A percentile compares a stretch with the other conserved stretches of the same genome.
phyloP scores from a whole-genome alignment of 2,113 vertebrate genomes.

The Ailurus styani region DNA sequence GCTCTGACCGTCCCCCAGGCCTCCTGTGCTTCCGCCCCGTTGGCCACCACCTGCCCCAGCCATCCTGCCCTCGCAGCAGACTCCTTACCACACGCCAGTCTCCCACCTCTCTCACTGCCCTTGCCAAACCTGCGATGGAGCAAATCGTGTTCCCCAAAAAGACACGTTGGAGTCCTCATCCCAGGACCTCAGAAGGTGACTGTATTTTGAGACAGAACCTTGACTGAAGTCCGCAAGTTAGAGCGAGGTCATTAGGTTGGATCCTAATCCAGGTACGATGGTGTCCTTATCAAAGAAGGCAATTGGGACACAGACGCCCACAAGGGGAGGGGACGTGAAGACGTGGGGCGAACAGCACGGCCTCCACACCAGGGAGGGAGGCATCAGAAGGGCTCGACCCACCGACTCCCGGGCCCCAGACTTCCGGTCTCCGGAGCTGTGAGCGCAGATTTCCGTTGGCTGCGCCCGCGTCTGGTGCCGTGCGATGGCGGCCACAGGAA shows the following conservation, averaged over 20 bases:
- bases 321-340: background rate
- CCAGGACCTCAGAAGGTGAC: background rate
- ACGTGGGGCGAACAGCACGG: rapidly evolving
- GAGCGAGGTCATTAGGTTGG: rapidly evolving
- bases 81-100: rapidly evolving
- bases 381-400: background rate
- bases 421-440: no score
- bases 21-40: no score
- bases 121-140: no score
- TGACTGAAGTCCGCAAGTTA: background rate
- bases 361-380: background rate
- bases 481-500: background rate
- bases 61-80: background rate
- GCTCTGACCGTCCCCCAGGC: rapidly evolving
- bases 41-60: no score
- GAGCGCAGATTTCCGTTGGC: rapidly evolving
- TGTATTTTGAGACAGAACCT: background rate
- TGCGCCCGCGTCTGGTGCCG: background rate
- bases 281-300: background rate
- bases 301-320: background rate
- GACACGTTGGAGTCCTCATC: rapidly evolving
- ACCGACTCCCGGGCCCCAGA: background rate
- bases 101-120: rapidly evolving
- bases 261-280: rapidly evolving
- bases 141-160: background rate